Evolutionary conservation across 2,797 vertebrate genomes (phyloP).

Genomic region (Capromys pilorides): DNA sequence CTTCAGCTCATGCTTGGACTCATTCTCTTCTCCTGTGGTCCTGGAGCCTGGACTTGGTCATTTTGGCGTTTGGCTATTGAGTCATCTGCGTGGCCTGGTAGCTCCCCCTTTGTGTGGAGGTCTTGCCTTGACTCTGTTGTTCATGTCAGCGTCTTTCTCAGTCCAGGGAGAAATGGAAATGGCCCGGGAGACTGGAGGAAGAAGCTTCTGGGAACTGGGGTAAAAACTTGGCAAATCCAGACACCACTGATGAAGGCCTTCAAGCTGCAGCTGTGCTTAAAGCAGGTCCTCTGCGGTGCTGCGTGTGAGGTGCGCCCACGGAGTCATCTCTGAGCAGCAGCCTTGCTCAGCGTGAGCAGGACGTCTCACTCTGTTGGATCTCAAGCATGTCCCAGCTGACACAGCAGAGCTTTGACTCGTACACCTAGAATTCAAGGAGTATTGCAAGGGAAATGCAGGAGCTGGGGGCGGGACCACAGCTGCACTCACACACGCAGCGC

Average conservation of each 20-base stretch:
- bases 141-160: background rate
- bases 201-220: background rate
- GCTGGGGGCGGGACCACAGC: background rate
- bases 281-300: background rate
- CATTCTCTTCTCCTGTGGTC: background rate
- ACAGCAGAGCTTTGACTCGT: background rate
- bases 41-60: background rate
- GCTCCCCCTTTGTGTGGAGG: background rate
- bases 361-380: background rate
- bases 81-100: background rate
- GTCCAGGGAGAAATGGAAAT: background rate
- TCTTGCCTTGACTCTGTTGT: background rate
- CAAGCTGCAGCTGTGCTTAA: background rate
- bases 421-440: background rate
- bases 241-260: background rate
- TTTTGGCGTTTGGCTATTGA: background rate
- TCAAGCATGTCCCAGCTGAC: background rate
- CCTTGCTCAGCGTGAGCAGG: background rate
- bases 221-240: background rate
- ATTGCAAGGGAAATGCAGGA: background rate
- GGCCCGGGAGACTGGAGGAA: background rate
- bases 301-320: background rate
- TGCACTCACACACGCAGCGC: background rate
- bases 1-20: background rate
- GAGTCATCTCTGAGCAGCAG: fast-evolving